phyloP scores from a whole-genome alignment of 2,113 vertebrate genomes.

The Falco punctatus region DNA sequence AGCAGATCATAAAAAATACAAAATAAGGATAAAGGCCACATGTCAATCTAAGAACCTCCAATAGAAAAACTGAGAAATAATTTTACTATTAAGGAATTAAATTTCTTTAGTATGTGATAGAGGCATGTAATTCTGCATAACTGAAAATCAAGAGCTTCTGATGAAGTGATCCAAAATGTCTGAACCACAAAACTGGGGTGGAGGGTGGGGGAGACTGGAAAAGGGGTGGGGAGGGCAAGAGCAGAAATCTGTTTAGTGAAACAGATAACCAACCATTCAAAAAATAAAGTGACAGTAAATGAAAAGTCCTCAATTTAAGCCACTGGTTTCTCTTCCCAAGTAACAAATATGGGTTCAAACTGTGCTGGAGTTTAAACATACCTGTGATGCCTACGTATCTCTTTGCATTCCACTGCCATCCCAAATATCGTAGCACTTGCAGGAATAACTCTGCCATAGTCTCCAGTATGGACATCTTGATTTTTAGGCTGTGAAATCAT shows the following conservation, averaged over 20 bases:
- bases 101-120: background rate
- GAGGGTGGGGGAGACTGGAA: background rate
- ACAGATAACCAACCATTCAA: background rate
- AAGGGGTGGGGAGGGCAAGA: background rate
- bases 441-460: conserved; percentile 92
- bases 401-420: conserved; percentile 89
- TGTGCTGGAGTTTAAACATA: conserved; percentile 39
- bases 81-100: background rate
- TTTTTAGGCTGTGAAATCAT: conserved; percentile 68
- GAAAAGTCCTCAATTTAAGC: background rate
- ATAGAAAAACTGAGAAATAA: background rate
- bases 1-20: background rate
- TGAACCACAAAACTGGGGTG: background rate
- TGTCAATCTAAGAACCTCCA: background rate
- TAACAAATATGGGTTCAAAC: background rate
- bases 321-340: background rate
- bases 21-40: background rate
- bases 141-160: background rate
- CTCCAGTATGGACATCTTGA: conserved; percentile 53
- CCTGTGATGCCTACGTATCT: conserved; percentile 96
- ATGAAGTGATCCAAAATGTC: background rate
- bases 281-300: background rate
- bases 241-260: background rate
- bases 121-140: background rate
- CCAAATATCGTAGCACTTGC: conserved; percentile 89